Evolutionary conservation across 1,140 invertebrate species (phyloP), one percentile per base, ranked within the genome.

Genomic region (Pogonomyrmex barbatus): DNA sequence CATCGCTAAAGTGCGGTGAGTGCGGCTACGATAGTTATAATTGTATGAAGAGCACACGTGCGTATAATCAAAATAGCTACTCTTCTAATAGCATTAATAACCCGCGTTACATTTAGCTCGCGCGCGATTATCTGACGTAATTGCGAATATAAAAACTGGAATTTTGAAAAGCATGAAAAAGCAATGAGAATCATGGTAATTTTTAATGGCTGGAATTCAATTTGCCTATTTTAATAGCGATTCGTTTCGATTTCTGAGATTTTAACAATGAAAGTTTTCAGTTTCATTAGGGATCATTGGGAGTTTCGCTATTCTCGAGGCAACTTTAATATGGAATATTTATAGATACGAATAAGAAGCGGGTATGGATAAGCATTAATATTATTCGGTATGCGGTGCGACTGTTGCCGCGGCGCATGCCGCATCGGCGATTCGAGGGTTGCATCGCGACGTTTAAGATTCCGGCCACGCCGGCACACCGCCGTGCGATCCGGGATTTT

Each of bases 401-500:
- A 39, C 47, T 68, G 36, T 42, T 42, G 62, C 62, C 62, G 56
- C 36, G 6, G 17, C 36, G 24, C 24, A 24, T 24, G 24, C 24
- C 24, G 24, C 24, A 60, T 73, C 73, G 42, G 54, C 33, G 54
- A 82, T 83, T 75, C 79, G 68, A 58, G 39, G 45, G 54, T 8
- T 39, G 54, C 42, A 39, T 56, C 42, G 54, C 30, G 39, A 4
- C 73, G 82, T 83, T 90, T 89, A 89, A 90, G 83, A 90, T 90
- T 90, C 89, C 78, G 24, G 47, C 14, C 73, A 63, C 77, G 76
- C 30, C 12, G 56, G 42, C 5, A n/a, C 39, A 14, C 83, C 70
- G 71, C 63, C 87, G 62, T 68, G 58, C 81, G 86, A 58, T 87
- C 71, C 76, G 52, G 76, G 89, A 90, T 90, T 90, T 88, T 85